Evolutionary conservation across 1,140 invertebrate species (phyloP).

Genomic region (Acromyrmex echinatior): DNA sequence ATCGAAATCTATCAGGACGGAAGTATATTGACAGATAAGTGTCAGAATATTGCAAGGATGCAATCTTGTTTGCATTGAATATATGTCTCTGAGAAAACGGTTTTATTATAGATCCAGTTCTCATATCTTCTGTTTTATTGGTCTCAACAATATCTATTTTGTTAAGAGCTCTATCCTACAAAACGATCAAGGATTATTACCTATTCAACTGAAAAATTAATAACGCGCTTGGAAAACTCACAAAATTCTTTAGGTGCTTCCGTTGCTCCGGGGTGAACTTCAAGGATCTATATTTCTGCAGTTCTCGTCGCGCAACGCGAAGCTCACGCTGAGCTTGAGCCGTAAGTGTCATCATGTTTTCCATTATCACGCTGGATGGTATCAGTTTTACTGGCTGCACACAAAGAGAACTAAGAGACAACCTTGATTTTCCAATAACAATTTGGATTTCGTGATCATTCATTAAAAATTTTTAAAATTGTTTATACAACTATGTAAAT

Average conservation of each 20-base stretch:
- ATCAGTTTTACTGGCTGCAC: conserved; percentile 72
- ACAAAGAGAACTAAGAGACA: conserved; percentile 31
- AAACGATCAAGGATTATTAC: background rate
- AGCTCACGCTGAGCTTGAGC: conserved; percentile 76
- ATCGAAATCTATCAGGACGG: conserved; percentile 19
- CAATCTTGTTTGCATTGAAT: conserved; percentile 46
- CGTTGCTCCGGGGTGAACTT: conserved; percentile 76
- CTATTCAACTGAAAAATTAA: background rate
- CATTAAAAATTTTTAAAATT: background rate
- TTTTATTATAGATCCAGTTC: background rate
- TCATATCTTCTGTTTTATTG: conserved; percentile 16
- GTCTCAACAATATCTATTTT: background rate
- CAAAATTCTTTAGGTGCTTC: conserved; percentile 67
- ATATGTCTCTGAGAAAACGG: background rate
- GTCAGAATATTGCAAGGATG: conserved; percentile 35
- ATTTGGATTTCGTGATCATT: background rate
- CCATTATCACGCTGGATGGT: conserved; percentile 77
- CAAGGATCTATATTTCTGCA: conserved; percentile 77
- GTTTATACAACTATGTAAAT: background rate
- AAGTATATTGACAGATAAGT: conserved; percentile 63
- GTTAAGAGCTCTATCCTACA: conserved; percentile 30
- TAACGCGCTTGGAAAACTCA: conserved; percentile 54
- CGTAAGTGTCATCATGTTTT: conserved; percentile 76
- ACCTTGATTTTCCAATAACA: background rate
- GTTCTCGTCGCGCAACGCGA: conserved; percentile 63